Evolutionary conservation across 2,797 vertebrate species (phyloP), one percentile per base, ranked within the genome.

Genomic region (Cephalopachus bancanus): DNA sequence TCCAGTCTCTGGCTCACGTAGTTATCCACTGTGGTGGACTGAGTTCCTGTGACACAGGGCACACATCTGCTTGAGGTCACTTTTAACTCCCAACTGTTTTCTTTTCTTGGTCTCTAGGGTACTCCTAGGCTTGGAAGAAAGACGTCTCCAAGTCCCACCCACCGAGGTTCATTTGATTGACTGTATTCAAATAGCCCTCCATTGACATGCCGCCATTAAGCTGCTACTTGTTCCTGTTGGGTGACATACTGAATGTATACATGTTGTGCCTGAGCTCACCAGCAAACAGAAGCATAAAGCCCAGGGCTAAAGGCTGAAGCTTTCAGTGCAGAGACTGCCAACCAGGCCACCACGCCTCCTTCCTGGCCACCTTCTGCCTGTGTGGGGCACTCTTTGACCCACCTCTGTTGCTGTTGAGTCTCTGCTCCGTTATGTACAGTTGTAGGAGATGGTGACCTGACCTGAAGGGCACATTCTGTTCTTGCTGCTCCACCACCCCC

Each of bases 61-160:
- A 53, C 57, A 16, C 49, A 57, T 28, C 75, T 84, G 37, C 67
- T 44, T 83, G 55, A 95, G 59, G 53, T 78, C 71, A 81, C 89
- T 64, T 74, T 3, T 97, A 96, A 97, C 74, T 26, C 17, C 57
- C 22, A 1, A 10, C 60, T 92, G 78, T 94, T 51, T 33, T 89
- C 92, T 11, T 89, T 95, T 95, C 83, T 89, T 93, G 84, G 3
- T 97, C 97, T 74, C n/a, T 97, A 99, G 99, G 99, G 99, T 93
- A 99, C 99, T 3, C 99, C 99, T 53, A 99, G 99, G 92, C 99
- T 99, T 86, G 98, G 99, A 98, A 99, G 99, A 95, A 99, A 99
- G 98, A 99, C 98, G 6, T 99, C 99, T 76, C 99, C 99, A 9
- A 99, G 99, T 98, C 99, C 99, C 67, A 99, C 99, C 53, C 99